Conservation (phyloP, 2,888 invertebrate species). For the Nemurella pictetii region DNA sequence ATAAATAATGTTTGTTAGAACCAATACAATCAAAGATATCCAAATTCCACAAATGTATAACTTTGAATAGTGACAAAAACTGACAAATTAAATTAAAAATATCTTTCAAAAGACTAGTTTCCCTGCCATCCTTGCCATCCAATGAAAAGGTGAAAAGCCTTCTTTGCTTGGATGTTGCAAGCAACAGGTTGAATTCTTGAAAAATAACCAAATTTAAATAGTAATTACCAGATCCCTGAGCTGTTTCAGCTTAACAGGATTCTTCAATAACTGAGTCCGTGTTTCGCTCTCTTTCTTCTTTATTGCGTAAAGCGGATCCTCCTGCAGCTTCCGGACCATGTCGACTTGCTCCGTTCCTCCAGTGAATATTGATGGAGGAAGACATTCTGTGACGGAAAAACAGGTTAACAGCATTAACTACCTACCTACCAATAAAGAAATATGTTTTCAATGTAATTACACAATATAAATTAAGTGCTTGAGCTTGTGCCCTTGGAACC, state of each 20-base stretch:
- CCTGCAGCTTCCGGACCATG: constrained; percentile 83
- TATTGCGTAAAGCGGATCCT: constrained; percentile 90
- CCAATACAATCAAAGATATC: constrained; percentile 27
- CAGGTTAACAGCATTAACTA: background rate
- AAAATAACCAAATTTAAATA: background rate
- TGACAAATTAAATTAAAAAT: no score
- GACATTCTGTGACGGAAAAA: constrained; percentile 52
- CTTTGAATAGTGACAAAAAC: no score
- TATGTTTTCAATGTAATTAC: no score
- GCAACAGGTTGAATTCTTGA: constrained; percentile 46
- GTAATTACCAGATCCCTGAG: constrained; percentile 74
- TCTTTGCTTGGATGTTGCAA: no score
- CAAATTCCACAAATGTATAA: constrained; percentile 21
- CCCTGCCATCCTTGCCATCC: no score
- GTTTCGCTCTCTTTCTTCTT: constrained; percentile 89
- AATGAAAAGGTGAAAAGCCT: no score
- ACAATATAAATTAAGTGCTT: no score
- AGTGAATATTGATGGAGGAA: constrained; percentile 67
- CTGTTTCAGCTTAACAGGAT: constrained; percentile 88
- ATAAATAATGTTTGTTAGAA: constrained; percentile 38
- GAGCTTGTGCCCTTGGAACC: no score
- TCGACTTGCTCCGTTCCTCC: constrained; percentile 75
- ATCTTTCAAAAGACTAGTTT: no score
- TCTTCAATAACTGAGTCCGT: constrained; percentile 79
- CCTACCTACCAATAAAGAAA: no score